Evolutionary conservation across 2,888 invertebrate species (phyloP).

Genomic region (Keiferia lycopersicella): DNA sequence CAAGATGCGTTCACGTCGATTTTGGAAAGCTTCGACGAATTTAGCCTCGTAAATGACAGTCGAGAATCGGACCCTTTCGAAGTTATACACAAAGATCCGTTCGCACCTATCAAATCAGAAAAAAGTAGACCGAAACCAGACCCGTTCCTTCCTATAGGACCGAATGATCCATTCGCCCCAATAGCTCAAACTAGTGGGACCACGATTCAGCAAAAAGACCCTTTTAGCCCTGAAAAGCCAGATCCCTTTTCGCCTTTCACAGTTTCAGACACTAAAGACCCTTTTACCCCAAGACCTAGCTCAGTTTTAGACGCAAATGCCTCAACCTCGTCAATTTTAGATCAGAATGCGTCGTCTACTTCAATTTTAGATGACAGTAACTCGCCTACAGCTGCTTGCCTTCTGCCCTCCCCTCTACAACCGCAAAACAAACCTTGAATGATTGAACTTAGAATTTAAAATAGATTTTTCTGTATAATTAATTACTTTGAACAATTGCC

Average conservation of each 20-base stretch:
- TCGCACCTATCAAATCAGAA: constrained; percentile 34
- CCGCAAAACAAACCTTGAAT: constrained; percentile 62
- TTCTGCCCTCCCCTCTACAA: constrained; percentile 82
- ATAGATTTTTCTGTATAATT: background rate
- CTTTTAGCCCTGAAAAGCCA: constrained; percentile 16
- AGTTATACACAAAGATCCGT: constrained; percentile 55
- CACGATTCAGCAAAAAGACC: constrained; percentile 13
- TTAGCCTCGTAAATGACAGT: constrained; percentile 52
- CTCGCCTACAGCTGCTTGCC: constrained; percentile 69
- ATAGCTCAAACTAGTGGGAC: constrained; percentile 3
- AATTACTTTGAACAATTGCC: too few species aligned
- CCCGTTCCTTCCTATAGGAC: constrained; percentile 25
- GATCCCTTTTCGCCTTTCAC: constrained; percentile 7
- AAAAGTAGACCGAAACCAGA: background rate
- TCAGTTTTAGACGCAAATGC: constrained; percentile 62
- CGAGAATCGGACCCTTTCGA: constrained; percentile 59
- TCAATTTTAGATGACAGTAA: constrained; percentile 69
- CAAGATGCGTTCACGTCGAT: constrained; percentile 44
- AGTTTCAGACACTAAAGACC: constrained; percentile 30
- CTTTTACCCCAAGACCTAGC: constrained; percentile 39
- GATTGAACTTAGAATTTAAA: background rate
- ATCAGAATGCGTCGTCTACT: constrained; percentile 16
- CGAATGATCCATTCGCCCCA: constrained; percentile 23
- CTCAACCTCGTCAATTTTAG: too few species aligned
- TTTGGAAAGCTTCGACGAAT: constrained; percentile 65